These are phyloP conservation scores for Crioceris asparagi DNA, from an alignment of 2,888 invertebrate species.

Conservation along the genomic window DNA sequence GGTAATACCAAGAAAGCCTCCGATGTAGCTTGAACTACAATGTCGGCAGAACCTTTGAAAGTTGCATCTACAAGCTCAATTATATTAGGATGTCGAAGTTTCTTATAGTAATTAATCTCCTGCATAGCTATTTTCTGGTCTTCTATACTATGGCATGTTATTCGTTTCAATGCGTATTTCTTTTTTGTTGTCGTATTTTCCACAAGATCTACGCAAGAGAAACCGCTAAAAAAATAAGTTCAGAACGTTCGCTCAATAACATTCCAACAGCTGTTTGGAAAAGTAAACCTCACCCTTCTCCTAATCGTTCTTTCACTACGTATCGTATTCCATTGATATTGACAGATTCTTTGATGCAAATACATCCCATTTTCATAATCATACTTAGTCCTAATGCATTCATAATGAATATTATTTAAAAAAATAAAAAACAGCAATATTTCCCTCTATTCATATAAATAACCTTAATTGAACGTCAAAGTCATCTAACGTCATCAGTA, in stretches of 20 bases:
- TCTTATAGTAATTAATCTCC: slow-evolving; percentile 64
- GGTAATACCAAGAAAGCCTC: slow-evolving; percentile 65
- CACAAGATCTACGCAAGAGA: slow-evolving; percentile 67
- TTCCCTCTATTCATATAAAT: neutral
- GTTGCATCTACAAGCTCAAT: slow-evolving; percentile 60
- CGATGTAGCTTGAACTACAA: slow-evolving; percentile 55
- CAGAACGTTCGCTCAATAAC: slow-evolving; percentile 4
- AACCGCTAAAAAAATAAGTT: slow-evolving; percentile 50
- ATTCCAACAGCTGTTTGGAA: slow-evolving; percentile 12
- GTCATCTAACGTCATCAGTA: too few species aligned
- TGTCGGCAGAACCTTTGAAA: slow-evolving; percentile 50
- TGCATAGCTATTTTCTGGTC: slow-evolving; percentile 61
- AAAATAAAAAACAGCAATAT: neutral
- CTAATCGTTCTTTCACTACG: slow-evolving; percentile 56
- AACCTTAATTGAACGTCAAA: too few species aligned
- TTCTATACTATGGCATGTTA: slow-evolving; percentile 66
- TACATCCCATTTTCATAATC: slow-evolving; percentile 62
- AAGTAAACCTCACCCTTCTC: slow-evolving; percentile 54
- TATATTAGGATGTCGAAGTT: slow-evolving; percentile 61
- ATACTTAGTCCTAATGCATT: slow-evolving; percentile 59
- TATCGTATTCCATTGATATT: slow-evolving; percentile 61
- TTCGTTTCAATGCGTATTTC: slow-evolving; percentile 66
- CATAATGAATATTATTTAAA: slow-evolving; percentile 37
- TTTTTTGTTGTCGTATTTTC: slow-evolving; percentile 56
- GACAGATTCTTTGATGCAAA: slow-evolving; percentile 62